Conservation (phyloP, 2,797 vertebrate genomes). For the Podargus strigoides region DNA sequence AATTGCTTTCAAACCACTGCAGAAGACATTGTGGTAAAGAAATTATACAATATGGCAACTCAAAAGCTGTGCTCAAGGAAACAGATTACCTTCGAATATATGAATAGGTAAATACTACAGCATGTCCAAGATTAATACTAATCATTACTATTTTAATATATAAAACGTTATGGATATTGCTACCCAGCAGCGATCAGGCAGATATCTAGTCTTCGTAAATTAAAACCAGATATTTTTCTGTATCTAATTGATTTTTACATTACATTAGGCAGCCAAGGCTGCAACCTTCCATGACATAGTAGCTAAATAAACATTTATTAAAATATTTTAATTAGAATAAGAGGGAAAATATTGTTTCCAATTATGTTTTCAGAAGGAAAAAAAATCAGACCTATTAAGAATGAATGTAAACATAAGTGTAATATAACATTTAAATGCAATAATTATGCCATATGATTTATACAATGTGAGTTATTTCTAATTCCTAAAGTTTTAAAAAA, state of each 20-base stretch:
- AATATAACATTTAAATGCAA: constrained; percentile 57
- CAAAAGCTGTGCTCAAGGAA: constrained; percentile 45
- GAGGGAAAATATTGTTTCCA: constrained; percentile 68
- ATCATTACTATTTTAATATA: constrained; percentile 71
- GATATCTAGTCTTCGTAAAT: constrained; percentile 65
- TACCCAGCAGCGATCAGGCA: constrained; percentile 54
- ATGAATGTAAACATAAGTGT: constrained; percentile 66
- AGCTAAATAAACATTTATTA: constrained; percentile 75
- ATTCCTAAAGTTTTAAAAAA: constrained; percentile 40
- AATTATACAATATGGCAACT: constrained; percentile 51
- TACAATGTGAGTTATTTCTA: constrained; percentile 25
- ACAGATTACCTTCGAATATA: constrained; percentile 60
- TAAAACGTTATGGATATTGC: constrained; percentile 55
- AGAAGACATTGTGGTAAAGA: constrained; percentile 51
- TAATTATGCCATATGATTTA: constrained; percentile 47
- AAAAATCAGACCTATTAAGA: constrained; percentile 60
- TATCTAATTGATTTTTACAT: constrained; percentile 74
- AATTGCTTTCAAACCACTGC: constrained; percentile 60
- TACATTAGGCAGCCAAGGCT: constrained; percentile 69
- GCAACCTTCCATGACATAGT: constrained; percentile 69
- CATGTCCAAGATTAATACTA: constrained; percentile 66
- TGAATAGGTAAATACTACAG: constrained; percentile 69
- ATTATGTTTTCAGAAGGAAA: constrained; percentile 59
- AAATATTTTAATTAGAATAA: constrained; percentile 75
- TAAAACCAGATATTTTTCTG: constrained; percentile 74